Conservation (phyloP, 1,140 invertebrate genomes). For the Ectropis grisescens region DNA sequence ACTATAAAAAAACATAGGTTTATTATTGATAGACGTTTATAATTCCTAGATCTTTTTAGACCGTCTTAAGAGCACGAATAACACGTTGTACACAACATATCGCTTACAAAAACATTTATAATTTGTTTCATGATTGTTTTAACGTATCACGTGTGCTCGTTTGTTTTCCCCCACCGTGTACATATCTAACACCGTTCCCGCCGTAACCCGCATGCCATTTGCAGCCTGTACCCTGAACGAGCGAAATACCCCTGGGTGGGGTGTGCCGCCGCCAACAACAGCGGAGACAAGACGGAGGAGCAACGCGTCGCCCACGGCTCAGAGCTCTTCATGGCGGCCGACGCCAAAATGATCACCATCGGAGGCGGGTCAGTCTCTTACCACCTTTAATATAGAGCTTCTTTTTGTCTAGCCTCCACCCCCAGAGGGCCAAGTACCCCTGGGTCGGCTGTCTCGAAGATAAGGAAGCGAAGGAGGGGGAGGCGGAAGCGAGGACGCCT, state of each 20-base stretch:
- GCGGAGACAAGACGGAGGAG: constrained; percentile 72
- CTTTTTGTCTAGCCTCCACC: constrained; percentile 73
- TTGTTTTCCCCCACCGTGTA: too few species aligned
- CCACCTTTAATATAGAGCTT: too few species aligned
- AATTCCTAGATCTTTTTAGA: too few species aligned
- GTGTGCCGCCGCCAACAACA: constrained; percentile 33
- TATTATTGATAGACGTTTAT: too few species aligned
- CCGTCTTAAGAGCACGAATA: too few species aligned
- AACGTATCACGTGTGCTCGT: too few species aligned
- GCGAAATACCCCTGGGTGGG: constrained; percentile 95
- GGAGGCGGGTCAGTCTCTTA: constrained; percentile 50
- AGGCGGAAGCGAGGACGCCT: constrained; percentile 72
- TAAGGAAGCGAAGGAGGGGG: constrained; percentile 37
- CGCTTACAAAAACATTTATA: too few species aligned
- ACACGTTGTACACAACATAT: too few species aligned
- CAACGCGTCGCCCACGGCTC: constrained; percentile 81
- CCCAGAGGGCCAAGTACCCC: constrained; percentile 87
- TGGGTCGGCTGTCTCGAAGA: constrained; percentile 83
- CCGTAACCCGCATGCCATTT: constrained; percentile 18
- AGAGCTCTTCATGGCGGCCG: constrained; percentile 97
- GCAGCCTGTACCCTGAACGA: constrained; percentile 83
- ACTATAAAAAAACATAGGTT: too few species aligned
- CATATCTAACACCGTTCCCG: too few species aligned
- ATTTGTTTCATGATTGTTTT: too few species aligned
- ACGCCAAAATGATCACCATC: constrained; percentile 93